Conservation (phyloP, 2,888 invertebrate genomes). For the Siphlonurus alternatus region DNA sequence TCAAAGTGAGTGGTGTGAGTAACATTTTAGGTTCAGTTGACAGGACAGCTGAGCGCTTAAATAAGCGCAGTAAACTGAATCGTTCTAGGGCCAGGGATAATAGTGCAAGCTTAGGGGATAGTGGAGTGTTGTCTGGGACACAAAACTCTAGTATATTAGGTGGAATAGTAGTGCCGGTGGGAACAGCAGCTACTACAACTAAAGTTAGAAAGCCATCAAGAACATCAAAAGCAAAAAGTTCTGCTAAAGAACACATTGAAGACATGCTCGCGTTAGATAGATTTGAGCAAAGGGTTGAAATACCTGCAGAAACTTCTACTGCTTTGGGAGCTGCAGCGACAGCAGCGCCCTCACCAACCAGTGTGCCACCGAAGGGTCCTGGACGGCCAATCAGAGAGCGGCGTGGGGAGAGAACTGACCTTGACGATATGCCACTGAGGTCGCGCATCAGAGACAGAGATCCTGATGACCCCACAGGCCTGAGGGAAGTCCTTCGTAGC, state of each 20-base stretch:
- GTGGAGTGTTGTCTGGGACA: background rate
- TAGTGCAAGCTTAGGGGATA: slow-evolving; percentile 6
- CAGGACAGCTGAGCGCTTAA: slow-evolving; percentile 5
- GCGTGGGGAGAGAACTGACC: slow-evolving; percentile 3
- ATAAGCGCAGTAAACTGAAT: slow-evolving; percentile 9
- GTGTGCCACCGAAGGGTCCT: background rate
- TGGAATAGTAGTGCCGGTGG: slow-evolving; percentile 22
- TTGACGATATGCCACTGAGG: slow-evolving; percentile 17
- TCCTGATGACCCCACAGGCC: slow-evolving; percentile 6
- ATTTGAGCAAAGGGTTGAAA: background rate
- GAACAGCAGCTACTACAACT: slow-evolving; percentile 27
- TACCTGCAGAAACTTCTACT: background rate
- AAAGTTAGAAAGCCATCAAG: slow-evolving; percentile 25
- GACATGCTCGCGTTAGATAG: slow-evolving; percentile 1
- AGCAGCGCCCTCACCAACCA: background rate
- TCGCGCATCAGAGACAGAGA: slow-evolving; percentile 19
- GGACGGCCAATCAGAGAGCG: background rate
- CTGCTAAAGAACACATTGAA: background rate
- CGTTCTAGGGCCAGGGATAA: slow-evolving; percentile 27
- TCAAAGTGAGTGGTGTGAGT: background rate
- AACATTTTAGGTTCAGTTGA: background rate
- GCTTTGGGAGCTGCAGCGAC: background rate
- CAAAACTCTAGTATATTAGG: background rate
- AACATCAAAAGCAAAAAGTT: slow-evolving; percentile 27
- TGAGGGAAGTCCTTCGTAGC: background rate